phyloP scores from a whole-genome alignment of 2,888 invertebrate genomes.

The Caenorhabditis drosophilae region DNA sequence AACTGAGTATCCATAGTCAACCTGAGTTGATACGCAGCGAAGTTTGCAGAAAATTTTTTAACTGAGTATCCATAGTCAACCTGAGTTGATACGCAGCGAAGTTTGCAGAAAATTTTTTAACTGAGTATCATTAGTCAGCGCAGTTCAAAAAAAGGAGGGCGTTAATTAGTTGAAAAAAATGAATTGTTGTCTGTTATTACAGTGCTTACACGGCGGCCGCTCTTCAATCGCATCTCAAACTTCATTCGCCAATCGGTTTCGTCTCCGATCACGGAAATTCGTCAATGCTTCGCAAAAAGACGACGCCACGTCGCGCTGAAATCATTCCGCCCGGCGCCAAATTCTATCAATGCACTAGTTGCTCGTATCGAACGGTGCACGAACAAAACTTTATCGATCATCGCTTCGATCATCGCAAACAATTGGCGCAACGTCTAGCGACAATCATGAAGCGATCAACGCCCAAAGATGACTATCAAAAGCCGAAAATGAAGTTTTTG shows the following conservation, averaged over 20 bases:
- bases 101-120: too few relatives aligned
- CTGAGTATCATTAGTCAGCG: too few relatives aligned
- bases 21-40: too few relatives aligned
- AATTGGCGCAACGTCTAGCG: slow-evolving; percentile 47
- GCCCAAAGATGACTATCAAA: slow-evolving; percentile 34
- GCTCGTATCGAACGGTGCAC: slow-evolving; percentile 42
- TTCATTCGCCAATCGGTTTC: neutral
- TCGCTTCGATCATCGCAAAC: slow-evolving; percentile 42
- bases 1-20: too few relatives aligned
- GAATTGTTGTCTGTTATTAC: too few relatives aligned
- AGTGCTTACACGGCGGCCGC: slow-evolving; percentile 1
- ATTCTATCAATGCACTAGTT: slow-evolving; percentile 45
- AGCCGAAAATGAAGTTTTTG: slow-evolving; percentile 18
- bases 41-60: too few relatives aligned
- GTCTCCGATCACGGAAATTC: neutral
- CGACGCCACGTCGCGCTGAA: neutral
- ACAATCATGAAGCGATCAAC: slow-evolving; percentile 49
- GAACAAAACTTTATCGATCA: slow-evolving; percentile 41
- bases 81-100: too few relatives aligned
- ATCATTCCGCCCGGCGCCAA: slow-evolving; percentile 41
- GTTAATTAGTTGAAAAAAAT: neutral
- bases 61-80: too few relatives aligned
- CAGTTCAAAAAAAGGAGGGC: too few relatives aligned
- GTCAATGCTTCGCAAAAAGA: neutral
- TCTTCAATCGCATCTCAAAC: slow-evolving; percentile 5